A percentile compares a stretch with the other conserved stretches of the same genome.
phyloP scores from a whole-genome alignment of 1,140 invertebrate genomes.

The Colletes gigas region DNA sequence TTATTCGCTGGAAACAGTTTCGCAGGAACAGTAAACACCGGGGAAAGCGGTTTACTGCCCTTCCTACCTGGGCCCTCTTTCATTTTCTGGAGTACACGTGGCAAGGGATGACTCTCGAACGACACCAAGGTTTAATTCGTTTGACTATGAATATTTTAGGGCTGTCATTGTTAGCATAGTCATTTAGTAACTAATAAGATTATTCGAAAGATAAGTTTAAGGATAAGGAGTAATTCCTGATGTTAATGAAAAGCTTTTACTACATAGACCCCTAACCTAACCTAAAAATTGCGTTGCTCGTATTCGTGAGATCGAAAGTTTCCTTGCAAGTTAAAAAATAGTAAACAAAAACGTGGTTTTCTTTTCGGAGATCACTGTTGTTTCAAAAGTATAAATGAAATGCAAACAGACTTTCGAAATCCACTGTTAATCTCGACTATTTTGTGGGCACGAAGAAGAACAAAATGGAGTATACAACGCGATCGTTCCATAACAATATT shows the following conservation, averaged over 20 bases:
- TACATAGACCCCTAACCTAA: no score
- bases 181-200: conserved; percentile 16
- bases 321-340: no score
- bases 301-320: no score
- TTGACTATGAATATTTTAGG: conserved; percentile 8
- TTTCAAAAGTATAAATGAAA: no score
- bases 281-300: no score
- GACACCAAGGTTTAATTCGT: neutral
- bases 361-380: no score
- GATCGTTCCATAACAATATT: no score
- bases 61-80: neutral
- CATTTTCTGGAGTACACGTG: conserved; percentile 27
- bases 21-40: neutral
- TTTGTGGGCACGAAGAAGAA: neutral
- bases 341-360: no score
- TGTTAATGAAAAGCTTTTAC: no score
- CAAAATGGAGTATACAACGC: neutral
- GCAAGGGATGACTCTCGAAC: neutral
- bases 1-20: conserved; percentile 41
- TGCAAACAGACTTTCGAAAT: neutral
- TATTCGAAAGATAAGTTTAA: neutral
- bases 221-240: neutral
- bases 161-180: neutral
- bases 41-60: conserved; percentile 2
- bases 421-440: neutral